Evolutionary conservation across 2,888 invertebrate genomes (phyloP).

Genomic region (Lacanobia oleracea): DNA sequence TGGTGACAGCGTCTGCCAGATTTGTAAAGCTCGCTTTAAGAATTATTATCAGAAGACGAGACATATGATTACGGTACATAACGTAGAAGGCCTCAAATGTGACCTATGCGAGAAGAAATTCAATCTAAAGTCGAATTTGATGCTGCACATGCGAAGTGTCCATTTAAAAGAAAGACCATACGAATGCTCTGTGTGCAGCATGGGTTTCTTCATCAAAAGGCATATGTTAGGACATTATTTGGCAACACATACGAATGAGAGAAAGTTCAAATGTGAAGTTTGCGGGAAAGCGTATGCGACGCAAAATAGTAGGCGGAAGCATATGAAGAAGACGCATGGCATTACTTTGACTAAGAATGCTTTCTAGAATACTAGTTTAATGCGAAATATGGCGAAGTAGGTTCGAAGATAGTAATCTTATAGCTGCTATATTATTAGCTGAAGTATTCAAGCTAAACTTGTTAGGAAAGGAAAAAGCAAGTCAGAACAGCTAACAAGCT

Average conservation of each 20-base stretch:
- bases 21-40: slow-evolving; percentile 86
- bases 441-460: slow-evolving; percentile 1
- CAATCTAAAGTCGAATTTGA: slow-evolving; percentile 82
- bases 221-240: slow-evolving; percentile 88
- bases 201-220: slow-evolving; percentile 86
- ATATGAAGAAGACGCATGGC: slow-evolving; percentile 87
- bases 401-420: not conserved
- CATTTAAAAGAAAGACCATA: slow-evolving; percentile 86
- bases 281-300: slow-evolving; percentile 90
- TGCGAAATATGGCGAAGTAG: slow-evolving; percentile 54
- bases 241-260: slow-evolving; percentile 88
- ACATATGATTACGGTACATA: slow-evolving; percentile 87
- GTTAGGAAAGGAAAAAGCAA: not conserved
- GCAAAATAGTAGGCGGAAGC: slow-evolving; percentile 83
- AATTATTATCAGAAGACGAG: slow-evolving; percentile 87
- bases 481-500: not conserved
- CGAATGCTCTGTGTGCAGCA: slow-evolving; percentile 85
- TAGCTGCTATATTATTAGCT: slow-evolving; percentile 9
- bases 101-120: slow-evolving; percentile 87
- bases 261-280: slow-evolving; percentile 90
- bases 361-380: slow-evolving; percentile 29
- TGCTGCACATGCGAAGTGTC: slow-evolving; percentile 84
- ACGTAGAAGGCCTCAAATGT: slow-evolving; percentile 85
- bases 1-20: slow-evolving; percentile 86
- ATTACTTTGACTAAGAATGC: slow-evolving; percentile 63